Evolutionary conservation across 2,888 invertebrate species (phyloP), one percentile per base, ranked within the genome.

Genomic region (Epsilonema sp.): DNA sequence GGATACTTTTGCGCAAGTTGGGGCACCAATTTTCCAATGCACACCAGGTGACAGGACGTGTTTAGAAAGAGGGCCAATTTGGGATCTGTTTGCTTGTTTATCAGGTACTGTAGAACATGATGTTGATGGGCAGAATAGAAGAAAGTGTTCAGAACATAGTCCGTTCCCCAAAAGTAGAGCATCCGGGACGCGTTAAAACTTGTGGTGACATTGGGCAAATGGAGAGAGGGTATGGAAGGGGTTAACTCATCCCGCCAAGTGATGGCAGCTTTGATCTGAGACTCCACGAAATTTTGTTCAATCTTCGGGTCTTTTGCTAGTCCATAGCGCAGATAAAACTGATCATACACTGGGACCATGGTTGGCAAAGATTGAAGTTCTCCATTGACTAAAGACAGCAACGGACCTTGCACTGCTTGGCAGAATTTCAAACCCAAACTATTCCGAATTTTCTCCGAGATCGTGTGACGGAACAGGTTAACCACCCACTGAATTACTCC

Each of bases 61-160:
- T 16, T 4, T 24, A 45, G 45, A 24, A 31, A 45, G 4, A 5
- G 20, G 3, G 38, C 45, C 25, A 45, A 8, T 3, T 4, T 31
- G 11, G 36, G 37, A 36, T 31, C 19, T 22, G 19, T 16, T 4
- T 25, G 3, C 8, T 43, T n/a, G 20, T 24, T n/a, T 26, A 43
- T 43, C 13, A 31, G 20, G 13, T 4, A 39, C 3, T 16, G 8
- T 19, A 45, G 23, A 21, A 20, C n/a, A 8, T 26, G 11, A 36
- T 45, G 45, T 20, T 37, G 22, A 19, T 45, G 45, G 3, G 45
- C 45, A n/a, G 19, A 19, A 16, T 38, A 39, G 36, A 45, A 21
- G 26, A 45, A 45, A 22, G 38, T 31, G 36, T 45, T 45, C 45
- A 45, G 38, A 16, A 45, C 36, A 26, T 36, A 45, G 19, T 45